Evolutionary conservation across 2,113 vertebrate genomes (phyloP), one percentile per base, ranked within the genome.

Genomic region (Alces alces): DNA sequence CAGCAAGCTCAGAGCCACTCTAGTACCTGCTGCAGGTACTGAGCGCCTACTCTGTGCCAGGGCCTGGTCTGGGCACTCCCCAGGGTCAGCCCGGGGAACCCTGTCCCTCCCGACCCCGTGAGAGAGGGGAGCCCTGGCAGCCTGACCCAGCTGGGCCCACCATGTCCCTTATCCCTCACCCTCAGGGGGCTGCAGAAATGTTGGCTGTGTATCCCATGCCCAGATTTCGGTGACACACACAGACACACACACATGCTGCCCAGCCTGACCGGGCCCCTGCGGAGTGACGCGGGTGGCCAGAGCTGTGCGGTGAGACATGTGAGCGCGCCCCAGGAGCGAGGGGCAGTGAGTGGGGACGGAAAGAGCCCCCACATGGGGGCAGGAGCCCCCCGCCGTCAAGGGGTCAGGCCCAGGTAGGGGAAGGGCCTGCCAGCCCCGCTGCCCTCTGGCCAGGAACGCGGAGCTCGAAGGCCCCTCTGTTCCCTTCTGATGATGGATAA

Each of bases 401-500:
- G 47, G 8, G 15, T 11, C 21, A 17, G 27, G 52, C 70, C 39
- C 45, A 15, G 54, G 54, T 47, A 12, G 76, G 1, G 36, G 2
- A 4, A 0, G 79, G 52, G 25, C 50, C 52, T n/a, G 43, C 23
- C 14, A 7, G 78, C 16, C 45, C 78, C 0, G 1, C 60, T 0
- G 3, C 87, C 76, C 84, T 52, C 73, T 58, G 16, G 9, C 93
- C 28, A 0, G 82, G 93, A 61, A 6, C 30, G 80, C 92, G 90
- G 96, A 36, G 76, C 93, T 61, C 76, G 1, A 76, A 11, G 0
- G 50, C 39, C 61, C 52, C 88, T 52, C 39, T 30, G 1, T 95
- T 97, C 97, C 79, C 98, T 54, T 30, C 93, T 85, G 94, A 96
- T 98, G 98, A 98, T 98, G 98, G 98, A 98, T 98, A 98, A 98